Evolutionary conservation across 92 coral and sea anemone species (phyloP).

Genomic region (Parazoanthus atlanticus): DNA sequence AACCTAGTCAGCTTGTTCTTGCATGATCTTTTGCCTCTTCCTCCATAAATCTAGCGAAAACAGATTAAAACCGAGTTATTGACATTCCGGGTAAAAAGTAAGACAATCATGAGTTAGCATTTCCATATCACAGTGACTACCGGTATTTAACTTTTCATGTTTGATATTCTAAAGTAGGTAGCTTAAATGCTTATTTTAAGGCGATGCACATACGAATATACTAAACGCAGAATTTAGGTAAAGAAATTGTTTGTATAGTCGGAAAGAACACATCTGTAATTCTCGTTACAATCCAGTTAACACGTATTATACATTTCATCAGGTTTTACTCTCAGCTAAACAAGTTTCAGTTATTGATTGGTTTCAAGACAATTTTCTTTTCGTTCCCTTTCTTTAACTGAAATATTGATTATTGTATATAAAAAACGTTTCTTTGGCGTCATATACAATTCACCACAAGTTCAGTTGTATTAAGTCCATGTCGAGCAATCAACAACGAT

Average conservation of each 20-base stretch:
- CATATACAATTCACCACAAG: too few relatives aligned
- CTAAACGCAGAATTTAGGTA: constrained; percentile 7
- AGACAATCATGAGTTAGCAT: too few relatives aligned
- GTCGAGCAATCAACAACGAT: too few relatives aligned
- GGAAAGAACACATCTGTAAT: constrained; percentile 22
- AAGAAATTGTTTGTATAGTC: constrained; percentile 27
- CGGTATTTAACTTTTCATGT: not conserved
- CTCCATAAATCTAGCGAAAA: too few relatives aligned
- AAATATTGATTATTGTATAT: too few relatives aligned
- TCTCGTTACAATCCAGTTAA: constrained; percentile 6
- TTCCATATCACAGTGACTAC: not conserved
- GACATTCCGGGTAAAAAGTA: too few relatives aligned
- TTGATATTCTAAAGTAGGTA: not conserved
- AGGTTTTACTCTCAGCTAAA: not conserved
- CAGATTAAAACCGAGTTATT: too few relatives aligned
- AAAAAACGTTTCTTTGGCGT: too few relatives aligned
- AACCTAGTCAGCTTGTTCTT: too few relatives aligned
- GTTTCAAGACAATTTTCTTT: not conserved
- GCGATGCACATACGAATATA: not conserved
- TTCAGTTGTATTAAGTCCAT: too few relatives aligned
- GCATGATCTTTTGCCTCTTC: too few relatives aligned
- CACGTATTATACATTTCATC: not conserved
- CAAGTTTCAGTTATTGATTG: not conserved
- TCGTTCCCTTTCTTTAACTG: not conserved
- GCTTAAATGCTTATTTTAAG: not conserved